Percentiles rank a stretch among this genome's conserved stretches.
Evolutionary conservation across 2,888 invertebrate species (phyloP).

Genomic region (Theretra japonica): DNA sequence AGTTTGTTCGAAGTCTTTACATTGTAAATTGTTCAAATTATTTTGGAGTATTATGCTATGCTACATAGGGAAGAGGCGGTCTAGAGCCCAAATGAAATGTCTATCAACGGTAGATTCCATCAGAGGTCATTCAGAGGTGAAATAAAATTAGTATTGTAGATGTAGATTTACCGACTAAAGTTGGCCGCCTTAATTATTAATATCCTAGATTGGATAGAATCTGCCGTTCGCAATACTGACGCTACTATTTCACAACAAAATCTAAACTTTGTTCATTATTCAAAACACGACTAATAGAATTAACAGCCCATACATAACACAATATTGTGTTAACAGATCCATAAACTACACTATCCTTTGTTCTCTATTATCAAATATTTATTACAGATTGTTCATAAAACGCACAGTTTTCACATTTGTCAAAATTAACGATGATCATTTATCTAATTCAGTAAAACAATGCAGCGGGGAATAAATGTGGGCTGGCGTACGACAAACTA

Average conservation of each 20-base stretch:
- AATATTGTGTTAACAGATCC: not conserved
- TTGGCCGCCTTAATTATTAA: not conserved
- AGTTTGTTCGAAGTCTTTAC: not conserved
- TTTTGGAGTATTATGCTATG: no score
- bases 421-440: conserved; percentile 18
- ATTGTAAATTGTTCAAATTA: not conserved
- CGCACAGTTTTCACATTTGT: conserved; percentile 22
- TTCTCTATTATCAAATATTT: conserved; percentile 9
- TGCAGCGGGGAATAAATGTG: conserved; percentile 14
- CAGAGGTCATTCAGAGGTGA: no score
- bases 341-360: not conserved
- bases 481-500: conserved; percentile 12
- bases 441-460: conserved; percentile 25
- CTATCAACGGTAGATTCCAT: no score
- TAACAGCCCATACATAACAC: not conserved
- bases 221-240: not conserved
- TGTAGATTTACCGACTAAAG: no score
- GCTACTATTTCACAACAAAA: not conserved
- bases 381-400: conserved; percentile 15
- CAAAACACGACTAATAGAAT: not conserved
- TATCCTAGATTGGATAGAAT: not conserved
- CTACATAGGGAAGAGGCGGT: no score
- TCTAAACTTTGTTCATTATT: not conserved
- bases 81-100: no score
- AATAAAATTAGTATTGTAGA: no score